These are phyloP conservation scores for Neopipo cinnamomea DNA, from an alignment of 2,113 vertebrate genomes.

Conservation along the genomic window DNA sequence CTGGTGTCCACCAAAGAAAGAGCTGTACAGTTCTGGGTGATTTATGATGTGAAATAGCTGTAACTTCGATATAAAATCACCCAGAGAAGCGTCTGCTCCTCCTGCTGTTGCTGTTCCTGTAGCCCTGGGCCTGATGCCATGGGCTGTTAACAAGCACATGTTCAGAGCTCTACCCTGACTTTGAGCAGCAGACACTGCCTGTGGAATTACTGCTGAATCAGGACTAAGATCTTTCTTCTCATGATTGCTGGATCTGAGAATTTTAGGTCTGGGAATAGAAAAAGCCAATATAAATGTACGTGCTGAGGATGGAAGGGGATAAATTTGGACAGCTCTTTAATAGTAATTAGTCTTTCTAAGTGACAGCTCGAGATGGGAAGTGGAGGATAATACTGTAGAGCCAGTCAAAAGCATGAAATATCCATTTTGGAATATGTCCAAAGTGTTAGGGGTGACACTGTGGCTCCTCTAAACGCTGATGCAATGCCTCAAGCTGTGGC, in stretches of 20 bases:
- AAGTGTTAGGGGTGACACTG: neutral
- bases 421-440: neutral
- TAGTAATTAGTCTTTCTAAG: neutral
- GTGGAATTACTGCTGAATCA: neutral
- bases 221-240: neutral
- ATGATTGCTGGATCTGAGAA: neutral
- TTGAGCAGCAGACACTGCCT: neutral
- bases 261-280: neutral
- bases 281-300: neutral
- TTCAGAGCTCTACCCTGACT: neutral
- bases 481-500: neutral
- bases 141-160: neutral
- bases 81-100: neutral
- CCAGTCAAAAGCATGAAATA: neutral
- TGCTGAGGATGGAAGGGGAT: neutral
- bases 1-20: neutral
- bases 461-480: neutral
- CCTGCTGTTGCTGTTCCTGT: neutral
- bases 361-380: conserved; percentile 7
- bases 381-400: neutral
- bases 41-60: neutral
- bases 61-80: neutral
- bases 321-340: neutral
- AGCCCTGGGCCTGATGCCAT: neutral
- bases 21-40: neutral